These are phyloP conservation scores for Ligdia adustata DNA, from an alignment of 2,888 invertebrate genomes.

Conservation along the genomic window DNA sequence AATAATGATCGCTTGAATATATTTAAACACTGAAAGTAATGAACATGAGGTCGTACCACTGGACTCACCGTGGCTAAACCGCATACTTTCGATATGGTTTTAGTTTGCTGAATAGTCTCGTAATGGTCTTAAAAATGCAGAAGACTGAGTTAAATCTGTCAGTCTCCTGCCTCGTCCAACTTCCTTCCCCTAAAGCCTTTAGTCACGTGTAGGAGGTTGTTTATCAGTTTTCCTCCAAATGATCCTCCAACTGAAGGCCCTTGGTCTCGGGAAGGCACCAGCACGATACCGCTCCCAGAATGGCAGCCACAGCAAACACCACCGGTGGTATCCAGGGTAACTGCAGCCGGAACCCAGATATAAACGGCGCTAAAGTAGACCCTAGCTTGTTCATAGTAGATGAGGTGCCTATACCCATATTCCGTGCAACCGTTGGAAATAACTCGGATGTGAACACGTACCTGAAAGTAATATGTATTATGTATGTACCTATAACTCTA, in stretches of 20 bases:
- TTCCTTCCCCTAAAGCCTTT: too few species aligned
- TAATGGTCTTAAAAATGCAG: too few species aligned
- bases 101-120: too few species aligned
- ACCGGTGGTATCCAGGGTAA: slow-evolving; percentile 22
- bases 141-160: too few species aligned
- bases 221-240: slow-evolving; percentile 15
- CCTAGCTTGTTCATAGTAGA: slow-evolving; percentile 81
- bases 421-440: slow-evolving; percentile 80
- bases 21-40: too few species aligned
- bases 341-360: slow-evolving; percentile 45
- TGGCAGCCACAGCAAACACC: slow-evolving; percentile 14
- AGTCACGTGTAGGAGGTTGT: too few species aligned
- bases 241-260: slow-evolving; percentile 24
- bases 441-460: slow-evolving; percentile 82
- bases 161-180: too few species aligned
- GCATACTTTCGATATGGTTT: too few species aligned
- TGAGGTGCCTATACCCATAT: slow-evolving; percentile 78
- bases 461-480: slow-evolving; percentile 15
- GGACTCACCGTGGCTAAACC: too few species aligned
- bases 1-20: too few species aligned
- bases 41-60: too few species aligned
- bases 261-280: slow-evolving; percentile 27
- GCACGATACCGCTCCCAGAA: slow-evolving; percentile 9
- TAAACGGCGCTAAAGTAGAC: slow-evolving; percentile 81
- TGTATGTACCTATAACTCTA: neutral